Base-by-base conservation (phyloP, 2,113 vertebrate species). In the Prunella fulvescens region DNA sequence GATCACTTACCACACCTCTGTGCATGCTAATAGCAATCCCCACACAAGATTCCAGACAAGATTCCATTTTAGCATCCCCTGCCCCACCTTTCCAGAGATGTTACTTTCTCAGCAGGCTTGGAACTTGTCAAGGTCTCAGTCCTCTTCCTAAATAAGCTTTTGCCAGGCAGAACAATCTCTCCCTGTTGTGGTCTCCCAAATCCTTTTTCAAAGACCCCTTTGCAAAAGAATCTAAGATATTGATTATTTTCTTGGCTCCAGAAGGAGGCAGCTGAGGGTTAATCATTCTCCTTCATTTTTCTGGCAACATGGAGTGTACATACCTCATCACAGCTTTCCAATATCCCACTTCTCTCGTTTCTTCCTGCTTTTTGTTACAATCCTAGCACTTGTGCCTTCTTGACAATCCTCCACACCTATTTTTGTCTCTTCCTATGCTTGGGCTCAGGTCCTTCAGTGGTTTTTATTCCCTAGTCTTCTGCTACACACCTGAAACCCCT, bases 401-500 rank as follows among this genome's bases (percentile, higher is more conserved):
- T 69, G 28, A 67, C 66, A 83, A 3, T 42, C 20, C 15, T 66
- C 47, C 31, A 39, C 26, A 9, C 53, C 25, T 26, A 3, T 6
- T 79, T 90, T 56, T 70, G 22, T 23, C 26, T 86, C 47, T 57
- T 87, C 45, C 25, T 76, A 0, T 53, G 65, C 40, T 35, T 47
- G 74, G 29, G 18, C 37, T 81, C 3, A 3, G 10, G 44, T 89
- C 53, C 15, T 60, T 76, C 37, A 0, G 0, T 31, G 37, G 19
- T 61, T 88, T 82, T 79, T 35, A 31, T 51, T 51, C 20, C 2
- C 5, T 5, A 29, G 50, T 51, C 26, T 86, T 54, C 42, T 66
- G 51, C 42, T 42, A 26, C 12, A 26, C 23, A 66, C 54, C 50
- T 58, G 19, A 40, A 61, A 61, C 37, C 58, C 45, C 23, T 15